Conservation (phyloP, 2,113 vertebrate species). For the Gila orcuttii region DNA sequence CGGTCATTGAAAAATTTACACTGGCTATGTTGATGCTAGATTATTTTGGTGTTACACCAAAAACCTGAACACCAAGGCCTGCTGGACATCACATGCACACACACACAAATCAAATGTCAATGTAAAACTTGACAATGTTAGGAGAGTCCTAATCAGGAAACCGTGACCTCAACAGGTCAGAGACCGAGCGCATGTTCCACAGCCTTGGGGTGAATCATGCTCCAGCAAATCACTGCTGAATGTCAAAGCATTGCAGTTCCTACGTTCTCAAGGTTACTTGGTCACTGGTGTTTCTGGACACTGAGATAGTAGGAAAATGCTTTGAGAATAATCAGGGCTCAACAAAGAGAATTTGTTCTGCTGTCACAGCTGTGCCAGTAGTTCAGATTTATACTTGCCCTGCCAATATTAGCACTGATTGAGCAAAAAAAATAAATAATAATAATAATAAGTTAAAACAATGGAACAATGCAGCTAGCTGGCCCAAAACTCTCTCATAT, state of each 20-base stretch:
- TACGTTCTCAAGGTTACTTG: slow-evolving; percentile 21
- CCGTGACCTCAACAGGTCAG: slow-evolving; percentile 30
- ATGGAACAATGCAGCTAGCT: not conserved
- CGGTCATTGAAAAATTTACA: not conserved
- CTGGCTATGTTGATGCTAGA: not conserved
- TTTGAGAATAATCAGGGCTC: slow-evolving; percentile 11
- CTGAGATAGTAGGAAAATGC: slow-evolving; percentile 16
- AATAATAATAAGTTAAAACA: too few species aligned
- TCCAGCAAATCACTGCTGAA: slow-evolving; percentile 1
- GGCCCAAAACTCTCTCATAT: not conserved
- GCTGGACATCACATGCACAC: not conserved
- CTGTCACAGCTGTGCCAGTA: not conserved
- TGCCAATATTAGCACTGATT: not conserved
- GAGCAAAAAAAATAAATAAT: too few species aligned
- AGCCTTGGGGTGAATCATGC: not conserved
- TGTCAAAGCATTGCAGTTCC: not conserved
- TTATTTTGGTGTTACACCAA: not conserved
- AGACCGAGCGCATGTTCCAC: not conserved
- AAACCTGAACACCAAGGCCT: not conserved
- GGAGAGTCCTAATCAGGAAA: slow-evolving; percentile 13
- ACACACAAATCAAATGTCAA: not conserved
- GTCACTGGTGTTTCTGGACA: slow-evolving; percentile 6
- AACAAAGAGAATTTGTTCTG: not conserved
- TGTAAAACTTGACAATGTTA: slow-evolving; percentile 22
- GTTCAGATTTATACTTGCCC: not conserved